Percentiles rank a stretch among this genome's conserved stretches.
Conservation (phyloP, 2,113 vertebrate genomes). For the Origma solitaria region DNA sequence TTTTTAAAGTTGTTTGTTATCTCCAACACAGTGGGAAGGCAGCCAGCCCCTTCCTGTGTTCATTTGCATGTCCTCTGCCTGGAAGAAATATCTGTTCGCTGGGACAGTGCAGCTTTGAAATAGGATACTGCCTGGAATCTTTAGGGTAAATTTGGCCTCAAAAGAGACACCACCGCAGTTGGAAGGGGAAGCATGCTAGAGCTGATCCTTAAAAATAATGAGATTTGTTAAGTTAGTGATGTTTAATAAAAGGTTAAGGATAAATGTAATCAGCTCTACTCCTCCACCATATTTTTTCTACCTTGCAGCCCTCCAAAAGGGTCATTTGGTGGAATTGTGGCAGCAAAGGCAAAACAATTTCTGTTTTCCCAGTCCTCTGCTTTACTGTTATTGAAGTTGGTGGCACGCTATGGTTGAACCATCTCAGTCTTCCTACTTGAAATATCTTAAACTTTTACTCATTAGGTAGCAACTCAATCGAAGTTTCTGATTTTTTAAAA, state of each 20-base stretch:
- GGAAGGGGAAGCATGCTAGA: background rate
- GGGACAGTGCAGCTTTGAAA: background rate
- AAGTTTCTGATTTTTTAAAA: background rate
- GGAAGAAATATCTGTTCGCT: background rate
- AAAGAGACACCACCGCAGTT: background rate
- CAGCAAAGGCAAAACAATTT: background rate
- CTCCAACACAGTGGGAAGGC: background rate
- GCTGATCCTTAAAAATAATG: background rate
- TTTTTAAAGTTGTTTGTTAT: background rate
- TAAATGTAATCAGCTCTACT: background rate
- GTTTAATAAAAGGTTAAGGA: background rate
- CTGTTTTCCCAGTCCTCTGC: background rate
- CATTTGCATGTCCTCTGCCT: background rate
- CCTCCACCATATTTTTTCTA: background rate
- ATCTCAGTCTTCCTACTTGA: background rate
- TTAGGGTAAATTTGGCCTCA: background rate
- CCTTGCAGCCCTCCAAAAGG: background rate
- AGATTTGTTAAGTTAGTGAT: background rate
- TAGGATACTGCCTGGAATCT: background rate
- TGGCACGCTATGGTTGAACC: background rate
- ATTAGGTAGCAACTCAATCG: background rate
- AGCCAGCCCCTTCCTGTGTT: background rate
- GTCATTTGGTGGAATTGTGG: background rate
- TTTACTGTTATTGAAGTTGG: background rate
- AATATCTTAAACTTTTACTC: background rate